Evolutionary conservation across 2,113 vertebrate genomes (phyloP), one percentile per base, ranked within the genome.

Genomic region (Oceanites oceanicus): DNA sequence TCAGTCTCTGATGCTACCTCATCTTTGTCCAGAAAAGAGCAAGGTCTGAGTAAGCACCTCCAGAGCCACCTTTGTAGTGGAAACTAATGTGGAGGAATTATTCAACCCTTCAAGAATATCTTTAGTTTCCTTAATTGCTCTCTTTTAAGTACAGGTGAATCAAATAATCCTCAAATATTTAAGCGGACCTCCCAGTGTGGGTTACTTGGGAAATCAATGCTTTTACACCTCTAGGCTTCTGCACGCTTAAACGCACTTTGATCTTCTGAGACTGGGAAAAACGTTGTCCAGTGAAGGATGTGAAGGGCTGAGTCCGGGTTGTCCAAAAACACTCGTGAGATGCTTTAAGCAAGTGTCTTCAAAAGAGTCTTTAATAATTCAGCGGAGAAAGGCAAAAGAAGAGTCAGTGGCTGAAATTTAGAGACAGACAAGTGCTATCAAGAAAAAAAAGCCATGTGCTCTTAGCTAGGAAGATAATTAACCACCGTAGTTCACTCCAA

Each of bases 81-180:
- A 53, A 63, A 74, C 36, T 49, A 36, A 80, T 38, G 16, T 75
- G 30, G 81, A 93, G 30, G 73, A 93, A 96, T 80, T 86, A 86
- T 95, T 86, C 29, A 92, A 27, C 44, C 45, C 22, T 82, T 73
- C 42, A 67, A 77, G 18, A 87, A 76, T 53, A 75, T 12, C 65
- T 77, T 92, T 87, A 38, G 53, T 89, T 94, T 82, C 74, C 18
- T 85, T 92, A 92, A 91, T 85, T 53, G 53, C 40, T 93, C 34
- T 76, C 73, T 81, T 75, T 74, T 65, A 92, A 56, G 14, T 49
- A 66, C 63, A 90, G 65, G 72, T 86, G 45, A 71, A 30, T 93
- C 79, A 78, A 26, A 40, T 2, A 3, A 15, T 42, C 40, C 32
- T 93, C 55, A 90, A 88, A 91, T 83, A 88, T 88, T 93, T 86